Base-by-base conservation (phyloP, 2,888 invertebrate species). In the Hololepta plana region DNA sequence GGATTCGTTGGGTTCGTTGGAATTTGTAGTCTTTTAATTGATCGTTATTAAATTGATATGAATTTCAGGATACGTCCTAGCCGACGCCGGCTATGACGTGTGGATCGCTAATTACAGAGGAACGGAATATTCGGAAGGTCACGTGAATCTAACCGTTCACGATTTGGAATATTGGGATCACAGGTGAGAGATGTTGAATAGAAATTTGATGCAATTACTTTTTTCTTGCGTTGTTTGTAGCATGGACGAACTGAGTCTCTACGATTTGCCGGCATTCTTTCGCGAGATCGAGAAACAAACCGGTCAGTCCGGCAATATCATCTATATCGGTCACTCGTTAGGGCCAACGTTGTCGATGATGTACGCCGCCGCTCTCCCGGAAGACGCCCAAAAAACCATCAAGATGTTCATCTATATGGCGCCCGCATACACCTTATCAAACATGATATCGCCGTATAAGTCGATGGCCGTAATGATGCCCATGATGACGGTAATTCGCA, bases 291-390 rank as follows among this genome's bases (percentile, higher is more conserved):
- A 42, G 3, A 15, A 32, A 4, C 31, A 43, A 28, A 46, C 49
- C 2, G 41, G 38, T 6, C 31, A 36, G 11, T 40, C 38, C 4
- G 45, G 40, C 14, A 38, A 50, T 34, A 44, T 76, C 15, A 66
- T 69, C 38, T 90, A 85, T 46, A 59, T 88, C 20, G 91, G 90
- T 0, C 87, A 90, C 52, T 90, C 87, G 0, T 79, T 90, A 66
- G 90, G 88, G 2, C 77, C 80, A 1, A 72, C 80, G 0, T 59
- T 69, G 29, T 63, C 72, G 32, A 69, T 74, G 40, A 74, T 72
- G 17, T 61, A 79, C 47, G 62, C 73, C 23, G 68, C 74, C 2
- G 64, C 68, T 15, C 61, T 65, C 41, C 71, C 75, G 0, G 64
- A 72, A 32, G 72, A 76, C 39, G 73, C 79, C 31, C 62, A 66